phyloP scores from a whole-genome alignment of 2,888 invertebrate genomes.

The Apeira syringaria region DNA sequence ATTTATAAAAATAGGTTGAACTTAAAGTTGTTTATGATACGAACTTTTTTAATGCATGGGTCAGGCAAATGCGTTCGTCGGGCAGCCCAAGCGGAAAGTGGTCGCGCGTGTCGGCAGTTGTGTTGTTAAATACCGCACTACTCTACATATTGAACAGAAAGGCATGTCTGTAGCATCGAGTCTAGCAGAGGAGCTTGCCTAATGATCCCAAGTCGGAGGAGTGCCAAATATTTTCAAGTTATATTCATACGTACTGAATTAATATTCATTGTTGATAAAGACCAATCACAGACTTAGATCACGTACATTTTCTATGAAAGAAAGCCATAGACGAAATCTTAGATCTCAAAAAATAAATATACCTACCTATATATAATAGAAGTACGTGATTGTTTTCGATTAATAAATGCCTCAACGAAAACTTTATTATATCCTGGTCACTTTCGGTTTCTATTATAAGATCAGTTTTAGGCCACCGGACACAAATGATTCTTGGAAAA shows the following conservation, averaged over 20 bases:
- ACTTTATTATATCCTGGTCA: too few species aligned
- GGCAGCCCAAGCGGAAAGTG: constrained; percentile 68
- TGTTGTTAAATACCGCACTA: constrained; percentile 79
- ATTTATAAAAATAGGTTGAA: neutral
- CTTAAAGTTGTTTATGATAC: constrained; percentile 31
- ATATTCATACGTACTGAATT: constrained; percentile 9
- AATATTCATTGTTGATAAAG: constrained; percentile 24
- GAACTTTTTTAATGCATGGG: constrained; percentile 46
- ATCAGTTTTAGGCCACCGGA: too few species aligned
- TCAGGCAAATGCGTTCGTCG: constrained; percentile 63
- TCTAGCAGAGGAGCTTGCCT: constrained; percentile 18
- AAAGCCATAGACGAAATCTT: neutral
- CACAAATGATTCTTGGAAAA: too few species aligned
- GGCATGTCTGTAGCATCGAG: constrained; percentile 36
- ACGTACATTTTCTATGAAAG: constrained; percentile 6
- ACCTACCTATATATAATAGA: too few species aligned
- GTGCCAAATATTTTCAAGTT: constrained; percentile 5
- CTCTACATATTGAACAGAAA: constrained; percentile 72
- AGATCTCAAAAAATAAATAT: too few species aligned
- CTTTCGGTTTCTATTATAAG: too few species aligned
- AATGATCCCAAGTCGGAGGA: constrained; percentile 14
- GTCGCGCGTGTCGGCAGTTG: constrained; percentile 65
- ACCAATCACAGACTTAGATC: neutral
- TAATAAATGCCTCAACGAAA: too few species aligned
- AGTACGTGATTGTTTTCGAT: too few species aligned